Evolutionary conservation across 2,888 invertebrate genomes (phyloP).

Genomic region (Oligia strigilis): DNA sequence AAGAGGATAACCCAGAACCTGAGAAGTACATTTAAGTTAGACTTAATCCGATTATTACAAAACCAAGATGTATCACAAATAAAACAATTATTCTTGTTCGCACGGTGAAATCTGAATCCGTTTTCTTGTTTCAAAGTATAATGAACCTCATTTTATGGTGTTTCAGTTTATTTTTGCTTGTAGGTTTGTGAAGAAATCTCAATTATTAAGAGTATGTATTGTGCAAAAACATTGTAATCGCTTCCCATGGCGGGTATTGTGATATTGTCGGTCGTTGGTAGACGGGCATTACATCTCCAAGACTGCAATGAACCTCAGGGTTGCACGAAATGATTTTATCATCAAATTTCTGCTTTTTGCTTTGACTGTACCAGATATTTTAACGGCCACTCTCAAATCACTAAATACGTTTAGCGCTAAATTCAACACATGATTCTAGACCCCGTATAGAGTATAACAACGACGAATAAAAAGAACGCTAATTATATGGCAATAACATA

Average conservation of each 20-base stretch:
- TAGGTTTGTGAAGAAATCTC: conserved; percentile 57
- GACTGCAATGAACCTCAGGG: conserved; percentile 51
- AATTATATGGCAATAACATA: conserved; percentile 10
- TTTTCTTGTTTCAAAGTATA: conserved; percentile 29
- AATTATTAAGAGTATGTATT: conserved; percentile 65
- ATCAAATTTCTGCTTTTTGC: neutral
- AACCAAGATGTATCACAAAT: conserved; percentile 54
- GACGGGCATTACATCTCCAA: conserved; percentile 60
- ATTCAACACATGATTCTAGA: no score
- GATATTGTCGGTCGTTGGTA: conserved; percentile 60
- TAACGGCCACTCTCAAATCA: no score
- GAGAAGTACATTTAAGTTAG: conserved; percentile 1
- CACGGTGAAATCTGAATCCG: conserved; percentile 63
- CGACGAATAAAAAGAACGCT: neutral
- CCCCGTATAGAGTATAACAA: no score
- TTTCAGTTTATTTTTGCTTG: conserved; percentile 55
- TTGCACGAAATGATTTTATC: conserved; percentile 13
- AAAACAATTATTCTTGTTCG: conserved; percentile 61
- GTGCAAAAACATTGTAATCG: conserved; percentile 68
- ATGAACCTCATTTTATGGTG: conserved; percentile 28
- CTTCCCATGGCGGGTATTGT: conserved; percentile 69
- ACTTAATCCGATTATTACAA: conserved; percentile 45
- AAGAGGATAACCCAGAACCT: conserved; percentile 31
- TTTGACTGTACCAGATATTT: neutral
- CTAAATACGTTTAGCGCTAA: neutral